Evolutionary conservation across 2,797 vertebrate genomes (phyloP), one percentile per base, ranked within the genome.

Genomic region (Manis pentadactyla): DNA sequence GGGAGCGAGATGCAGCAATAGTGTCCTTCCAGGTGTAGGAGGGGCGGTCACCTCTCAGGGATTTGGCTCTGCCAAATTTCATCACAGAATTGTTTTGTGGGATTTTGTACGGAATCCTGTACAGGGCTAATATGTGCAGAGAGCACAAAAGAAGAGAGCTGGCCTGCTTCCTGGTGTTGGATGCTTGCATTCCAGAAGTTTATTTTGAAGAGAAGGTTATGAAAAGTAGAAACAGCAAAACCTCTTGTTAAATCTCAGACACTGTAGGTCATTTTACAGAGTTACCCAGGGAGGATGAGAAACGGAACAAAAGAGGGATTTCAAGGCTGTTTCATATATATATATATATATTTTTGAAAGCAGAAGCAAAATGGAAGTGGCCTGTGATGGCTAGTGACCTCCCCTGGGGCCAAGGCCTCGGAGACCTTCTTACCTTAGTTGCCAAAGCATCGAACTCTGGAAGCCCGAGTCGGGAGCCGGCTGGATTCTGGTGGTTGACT

Each of bases 311-410:
- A 37, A 57, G 23, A 57, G n/a, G 79, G 42, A 85, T 81, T 90
- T 89, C 53, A 27, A 73, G 64, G 15, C 75, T 59, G 6, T 83
- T 89, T 94, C 55, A 57, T 46, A 46, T 46, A 42, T 42, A 37
- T 37, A 37, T 37, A 37, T 37, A 42, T 42, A 46, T 46, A 46
- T 27, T 69, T 87, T 68, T 66, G 15, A 78, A 96, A 93, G 87
- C 68, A 83, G 78, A 95, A 94, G 78, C 68, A 93, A 68, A 81
- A 69, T 94, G 73, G 87, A 87, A 66, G 59, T 94, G 49, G 73
- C 49, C 53, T 29, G 5, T 88, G 85, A 12, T 82, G 82, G 39
- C 21, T 13, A 10, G 87, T 57, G 66, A 12, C 34, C 39, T 61
- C 64, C 25, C n/a, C 12, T 4, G 14, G 25, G 77, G 71, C 27